Conservation (phyloP, 2,797 vertebrate genomes). For the Ptychobarbus kaznakovi region DNA sequence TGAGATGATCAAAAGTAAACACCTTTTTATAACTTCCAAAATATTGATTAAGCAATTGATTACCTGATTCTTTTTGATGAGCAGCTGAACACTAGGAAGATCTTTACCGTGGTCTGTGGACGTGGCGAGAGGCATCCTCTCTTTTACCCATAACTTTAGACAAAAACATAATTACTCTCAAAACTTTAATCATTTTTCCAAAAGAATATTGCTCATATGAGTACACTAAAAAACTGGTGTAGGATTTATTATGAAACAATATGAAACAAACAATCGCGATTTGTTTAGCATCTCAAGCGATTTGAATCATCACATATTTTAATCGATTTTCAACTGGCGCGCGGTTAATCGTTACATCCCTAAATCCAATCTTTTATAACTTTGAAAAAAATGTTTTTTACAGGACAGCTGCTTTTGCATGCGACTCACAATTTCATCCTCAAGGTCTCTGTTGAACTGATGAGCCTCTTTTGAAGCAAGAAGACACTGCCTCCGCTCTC, state of each 20-base stretch:
- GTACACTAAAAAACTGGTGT: neutral
- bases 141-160: slow-evolving; percentile 89
- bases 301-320: too few species aligned
- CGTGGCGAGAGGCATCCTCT: slow-evolving; percentile 87
- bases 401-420: neutral
- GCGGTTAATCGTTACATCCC: too few species aligned
- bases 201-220: neutral
- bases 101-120: slow-evolving; percentile 94
- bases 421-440: slow-evolving; percentile 91
- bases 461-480: slow-evolving; percentile 90
- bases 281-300: too few species aligned
- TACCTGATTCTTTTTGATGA: slow-evolving; percentile 97
- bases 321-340: too few species aligned
- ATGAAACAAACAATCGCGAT: too few species aligned
- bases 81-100: slow-evolving; percentile 90
- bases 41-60: neutral
- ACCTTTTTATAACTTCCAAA: neutral
- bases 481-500: slow-evolving; percentile 79
- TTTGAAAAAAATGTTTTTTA: neutral
- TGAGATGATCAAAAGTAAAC: neutral
- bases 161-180: neutral
- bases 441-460: slow-evolving; percentile 93
- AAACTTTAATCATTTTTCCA: neutral
- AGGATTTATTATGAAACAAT: neutral
- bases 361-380: neutral